Evolutionary conservation across 2,888 invertebrate genomes (phyloP), one percentile per base, ranked within the genome.

Genomic region (Diadromus collaris): DNA sequence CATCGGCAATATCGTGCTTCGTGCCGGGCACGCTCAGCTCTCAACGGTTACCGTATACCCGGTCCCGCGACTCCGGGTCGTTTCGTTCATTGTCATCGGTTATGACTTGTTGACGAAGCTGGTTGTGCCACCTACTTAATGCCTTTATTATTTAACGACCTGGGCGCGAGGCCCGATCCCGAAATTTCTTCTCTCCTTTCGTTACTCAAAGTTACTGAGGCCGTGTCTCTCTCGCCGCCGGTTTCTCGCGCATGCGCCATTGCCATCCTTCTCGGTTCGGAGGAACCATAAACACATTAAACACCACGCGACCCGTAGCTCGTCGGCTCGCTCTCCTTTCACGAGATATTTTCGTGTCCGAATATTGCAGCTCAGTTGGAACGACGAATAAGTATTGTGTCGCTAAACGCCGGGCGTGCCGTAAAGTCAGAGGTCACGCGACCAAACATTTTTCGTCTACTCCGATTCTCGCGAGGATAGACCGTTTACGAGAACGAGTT

Each of bases 131-230:
- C 77, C 82, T 82, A 85, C 83, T 88, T 88, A 88, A 89, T 86
- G 88, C 83, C 79, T 88, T 88, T 88, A 88, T 88, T 88, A 86
- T 82, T 88, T 88, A 88, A 89, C 75, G 85, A 74, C 82, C 48
- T 69, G 72, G 76, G 64, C 76, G 76, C 72, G 77, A 79, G 72
- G 65, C 79, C 68, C 58, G 64, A 78, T 71, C 70, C 78, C 70
- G 70, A 74, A 61, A 76, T 32, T 56, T 60, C 67, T 68, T 81
- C 82, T 9, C 58, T 48, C 64, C 68, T 60, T 64, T 48, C 46
- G 10, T 48, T 48, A 9, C 13, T 41, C 2, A 13, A 5, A 21
- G 46, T 38, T 19, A 24, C 64, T n/a, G 41, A 48, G 29, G 27
- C 46, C 24, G 29, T n/a, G n/a, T 63, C 72, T 5, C 56, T 69